Percentiles rank a stretch among this genome's conserved stretches.
These are phyloP conservation scores for Lepidothrix coronata DNA, from an alignment of 2,113 vertebrate species.

Conservation along the genomic window DNA sequence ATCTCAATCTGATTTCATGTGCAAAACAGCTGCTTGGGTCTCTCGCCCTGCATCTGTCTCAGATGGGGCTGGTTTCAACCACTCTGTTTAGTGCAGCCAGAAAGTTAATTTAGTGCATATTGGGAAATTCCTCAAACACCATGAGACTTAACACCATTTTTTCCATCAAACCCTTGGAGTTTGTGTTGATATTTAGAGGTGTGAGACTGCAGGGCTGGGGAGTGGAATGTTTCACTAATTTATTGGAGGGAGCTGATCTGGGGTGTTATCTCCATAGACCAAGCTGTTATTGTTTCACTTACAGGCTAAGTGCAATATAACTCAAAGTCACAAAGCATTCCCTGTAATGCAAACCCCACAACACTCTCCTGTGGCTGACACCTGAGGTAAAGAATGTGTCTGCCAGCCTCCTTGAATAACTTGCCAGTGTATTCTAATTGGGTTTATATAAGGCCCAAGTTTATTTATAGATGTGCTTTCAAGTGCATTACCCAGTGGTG, in stretches of 20 bases:
- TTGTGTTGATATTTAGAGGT: slow-evolving; percentile 75
- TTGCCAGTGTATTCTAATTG: slow-evolving; percentile 31
- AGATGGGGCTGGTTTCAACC: slow-evolving; percentile 62
- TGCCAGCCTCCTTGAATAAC: slow-evolving; percentile 13
- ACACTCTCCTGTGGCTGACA: slow-evolving; percentile 19
- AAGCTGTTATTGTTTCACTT: slow-evolving; percentile 56
- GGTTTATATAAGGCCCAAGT: neutral
- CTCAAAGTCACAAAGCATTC: slow-evolving; percentile 21
- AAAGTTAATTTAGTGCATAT: slow-evolving; percentile 79
- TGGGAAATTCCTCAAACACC: slow-evolving; percentile 82
- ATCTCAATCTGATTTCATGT: slow-evolving; percentile 75
- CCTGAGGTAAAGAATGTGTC: slow-evolving; percentile 41
- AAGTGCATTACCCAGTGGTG: neutral
- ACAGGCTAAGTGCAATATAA: slow-evolving; percentile 22
- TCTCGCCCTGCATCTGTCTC: slow-evolving; percentile 70
- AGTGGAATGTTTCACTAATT: slow-evolving; percentile 73
- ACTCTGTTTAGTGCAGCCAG: slow-evolving; percentile 57
- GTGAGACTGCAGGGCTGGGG: slow-evolving; percentile 60
- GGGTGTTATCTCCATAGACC: slow-evolving; percentile 47
- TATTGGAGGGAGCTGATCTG: slow-evolving; percentile 61
- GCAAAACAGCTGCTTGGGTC: slow-evolving; percentile 79
- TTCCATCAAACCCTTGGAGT: slow-evolving; percentile 68
- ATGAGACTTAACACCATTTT: slow-evolving; percentile 79
- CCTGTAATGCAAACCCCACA: slow-evolving; percentile 15
- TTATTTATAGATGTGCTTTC: slow-evolving; percentile 12